A percentile compares a stretch with the other conserved stretches of the same genome.
These are phyloP conservation scores for Cyprinodon tularosa DNA, from an alignment of 2,113 vertebrate species.

Conservation along the genomic window DNA sequence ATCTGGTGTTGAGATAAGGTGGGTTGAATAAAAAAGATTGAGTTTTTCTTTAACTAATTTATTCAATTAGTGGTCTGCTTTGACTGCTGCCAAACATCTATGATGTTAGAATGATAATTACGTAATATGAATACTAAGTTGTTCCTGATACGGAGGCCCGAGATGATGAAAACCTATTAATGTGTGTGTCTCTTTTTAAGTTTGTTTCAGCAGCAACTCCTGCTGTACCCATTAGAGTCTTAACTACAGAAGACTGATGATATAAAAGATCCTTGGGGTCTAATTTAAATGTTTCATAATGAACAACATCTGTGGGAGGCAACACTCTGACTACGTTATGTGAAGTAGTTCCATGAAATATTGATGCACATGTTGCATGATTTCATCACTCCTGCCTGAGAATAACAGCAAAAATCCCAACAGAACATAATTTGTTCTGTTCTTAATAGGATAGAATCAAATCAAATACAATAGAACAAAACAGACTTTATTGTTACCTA, in stretches of 20 bases:
- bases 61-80: constrained; percentile 27
- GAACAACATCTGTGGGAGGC: constrained; percentile 37
- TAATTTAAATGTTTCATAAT: constrained; percentile 53
- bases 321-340: constrained; percentile 18
- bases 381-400: constrained; percentile 41
- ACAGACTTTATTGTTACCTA: too few relatives aligned
- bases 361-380: constrained; percentile 32
- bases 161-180: constrained; percentile 16
- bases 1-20: not conserved
- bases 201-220: not conserved
- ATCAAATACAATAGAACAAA: too few relatives aligned
- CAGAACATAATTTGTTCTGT: not conserved
- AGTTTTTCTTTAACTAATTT: not conserved
- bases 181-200: not conserved
- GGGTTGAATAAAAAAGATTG: not conserved
- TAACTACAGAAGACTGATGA: constrained; percentile 28
- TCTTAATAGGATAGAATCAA: not conserved
- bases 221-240: constrained; percentile 18
- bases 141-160: constrained; percentile 2
- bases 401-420: constrained; percentile 5
- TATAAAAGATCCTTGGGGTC: constrained; percentile 45
- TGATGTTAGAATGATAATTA: constrained; percentile 9
- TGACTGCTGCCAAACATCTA: constrained; percentile 15
- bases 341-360: constrained; percentile 47
- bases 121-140: constrained; percentile 14